A percentile compares a stretch with the other conserved stretches of the same genome.
These are phyloP conservation scores for Synanthedon myopaeformis DNA, from an alignment of 2,888 invertebrate genomes.

Conservation along the genomic window DNA sequence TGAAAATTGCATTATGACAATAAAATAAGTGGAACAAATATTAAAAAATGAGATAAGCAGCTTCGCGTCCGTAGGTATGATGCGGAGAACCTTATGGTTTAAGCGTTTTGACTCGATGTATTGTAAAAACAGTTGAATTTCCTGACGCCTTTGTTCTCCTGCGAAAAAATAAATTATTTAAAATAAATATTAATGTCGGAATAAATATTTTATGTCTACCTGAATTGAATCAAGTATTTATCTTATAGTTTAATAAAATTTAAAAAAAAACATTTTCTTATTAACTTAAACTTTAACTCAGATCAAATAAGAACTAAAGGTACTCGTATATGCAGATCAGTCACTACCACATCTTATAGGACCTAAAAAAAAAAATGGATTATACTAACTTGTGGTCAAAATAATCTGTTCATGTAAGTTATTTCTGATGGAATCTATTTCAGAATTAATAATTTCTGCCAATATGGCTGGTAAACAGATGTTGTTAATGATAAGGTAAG, in stretches of 20 bases:
- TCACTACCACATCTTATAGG: too few relatives aligned
- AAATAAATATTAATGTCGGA: too few relatives aligned
- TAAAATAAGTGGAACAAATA: slow-evolving; percentile 1
- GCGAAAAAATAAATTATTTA: too few relatives aligned
- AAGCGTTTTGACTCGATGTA: background rate
- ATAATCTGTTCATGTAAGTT: background rate
- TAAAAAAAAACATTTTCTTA: too few relatives aligned
- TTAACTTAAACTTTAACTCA: too few relatives aligned
- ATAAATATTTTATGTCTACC: too few relatives aligned
- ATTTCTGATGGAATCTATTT: background rate
- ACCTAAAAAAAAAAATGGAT: too few relatives aligned
- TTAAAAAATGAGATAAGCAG: background rate
- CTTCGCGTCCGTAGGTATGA: background rate
- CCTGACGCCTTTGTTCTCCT: too few relatives aligned
- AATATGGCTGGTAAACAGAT: background rate
- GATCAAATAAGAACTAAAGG: too few relatives aligned
- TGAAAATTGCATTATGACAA: slow-evolving; percentile 1
- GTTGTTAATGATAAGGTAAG: background rate
- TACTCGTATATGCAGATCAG: too few relatives aligned
- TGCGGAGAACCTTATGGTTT: background rate
- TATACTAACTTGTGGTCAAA: background rate
- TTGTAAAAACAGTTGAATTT: background rate
- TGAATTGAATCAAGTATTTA: too few relatives aligned
- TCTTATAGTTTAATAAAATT: too few relatives aligned
- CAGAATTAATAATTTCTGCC: slow-evolving; percentile 1